Base-by-base conservation (phyloP, 2,797 vertebrate species). In the Coranthus polyacanthus region DNA sequence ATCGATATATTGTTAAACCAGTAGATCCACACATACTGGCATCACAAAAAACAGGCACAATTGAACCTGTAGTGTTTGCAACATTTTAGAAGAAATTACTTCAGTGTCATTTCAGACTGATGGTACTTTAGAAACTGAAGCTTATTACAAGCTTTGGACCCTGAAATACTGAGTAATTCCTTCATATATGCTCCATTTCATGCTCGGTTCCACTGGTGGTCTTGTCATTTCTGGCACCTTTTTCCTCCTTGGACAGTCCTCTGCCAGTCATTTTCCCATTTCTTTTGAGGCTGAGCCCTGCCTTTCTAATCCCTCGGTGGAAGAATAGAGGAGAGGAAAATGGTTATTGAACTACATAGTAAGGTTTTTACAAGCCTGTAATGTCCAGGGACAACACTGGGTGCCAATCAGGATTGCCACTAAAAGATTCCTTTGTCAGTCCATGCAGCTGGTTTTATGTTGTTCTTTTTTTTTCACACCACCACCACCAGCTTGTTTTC, bases 401-500 rank as follows among this genome's bases (percentile, higher is more conserved):
- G 57, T 84, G 73, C 72, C 79, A 83, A 68, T 85, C 79, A 83
- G 68, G 62, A 68, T 72, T 57, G 67, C 76, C 72, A 60, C 79
- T 82, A 69, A 83, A 89, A 79, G 57, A 83, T 72, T 43, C 68
- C 75, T 83, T 83, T 86, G 72, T 86, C 44, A 66, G 78, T 63
- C 56, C 44, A 56, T 70, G 44, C 78, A 80, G 73, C 71, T 82
- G 59, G 32, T 78, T 70, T 75, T 58, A 75, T 72, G 52, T 68
- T 57, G 55, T 76, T 66, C 62, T 81, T 71, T 84, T 55, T 55
- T 50, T 68, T 62, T 82, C 70, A 47, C n/a, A 9, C 34, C 36
- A 37, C 36, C 10, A 37, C 11, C 72, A 46, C 76, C 83, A 54
- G 68, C 68, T 39, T 79, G 43, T 75, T 82, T 79, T 79, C 77